Percentiles rank a stretch among this genome's conserved stretches.
Conservation (phyloP, 2,888 invertebrate species). For the Nemapogon koenigi region DNA sequence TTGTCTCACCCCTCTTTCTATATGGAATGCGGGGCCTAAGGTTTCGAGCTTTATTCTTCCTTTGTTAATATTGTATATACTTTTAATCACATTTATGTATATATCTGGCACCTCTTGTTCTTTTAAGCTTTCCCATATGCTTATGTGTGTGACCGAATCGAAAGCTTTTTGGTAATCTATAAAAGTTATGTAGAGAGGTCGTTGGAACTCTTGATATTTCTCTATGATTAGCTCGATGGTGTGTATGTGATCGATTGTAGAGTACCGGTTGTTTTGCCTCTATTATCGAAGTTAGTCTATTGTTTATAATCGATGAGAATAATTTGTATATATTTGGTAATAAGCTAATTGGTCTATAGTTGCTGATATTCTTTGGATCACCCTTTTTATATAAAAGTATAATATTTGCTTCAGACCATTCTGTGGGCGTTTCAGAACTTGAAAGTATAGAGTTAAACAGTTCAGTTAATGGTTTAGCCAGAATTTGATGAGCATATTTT, state of each 20-base stretch:
- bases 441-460: neutral
- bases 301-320: conserved; percentile 10
- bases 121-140: conserved; percentile 13
- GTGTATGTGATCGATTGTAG: conserved; percentile 15
- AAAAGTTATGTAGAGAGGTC: conserved; percentile 13
- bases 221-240: conserved; percentile 14
- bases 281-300: conserved; percentile 16
- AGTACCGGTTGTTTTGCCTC: conserved; percentile 15
- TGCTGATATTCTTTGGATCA: conserved; percentile 12
- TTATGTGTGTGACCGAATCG: conserved; percentile 11
- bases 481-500: neutral
- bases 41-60: conserved; percentile 9
- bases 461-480: neutral
- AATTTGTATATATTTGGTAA: conserved; percentile 15
- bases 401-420: conserved; percentile 16
- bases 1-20: conserved; percentile 15
- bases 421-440: conserved; percentile 6
- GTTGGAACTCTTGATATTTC: conserved; percentile 15
- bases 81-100: conserved; percentile 13
- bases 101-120: conserved; percentile 11
- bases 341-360: conserved; percentile 13
- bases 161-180: conserved; percentile 15
- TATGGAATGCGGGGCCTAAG: conserved; percentile 11
- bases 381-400: conserved; percentile 18
- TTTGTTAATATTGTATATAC: conserved; percentile 12